Base-by-base conservation (phyloP, 2,113 vertebrate species). In the Leiothrix lutea region DNA sequence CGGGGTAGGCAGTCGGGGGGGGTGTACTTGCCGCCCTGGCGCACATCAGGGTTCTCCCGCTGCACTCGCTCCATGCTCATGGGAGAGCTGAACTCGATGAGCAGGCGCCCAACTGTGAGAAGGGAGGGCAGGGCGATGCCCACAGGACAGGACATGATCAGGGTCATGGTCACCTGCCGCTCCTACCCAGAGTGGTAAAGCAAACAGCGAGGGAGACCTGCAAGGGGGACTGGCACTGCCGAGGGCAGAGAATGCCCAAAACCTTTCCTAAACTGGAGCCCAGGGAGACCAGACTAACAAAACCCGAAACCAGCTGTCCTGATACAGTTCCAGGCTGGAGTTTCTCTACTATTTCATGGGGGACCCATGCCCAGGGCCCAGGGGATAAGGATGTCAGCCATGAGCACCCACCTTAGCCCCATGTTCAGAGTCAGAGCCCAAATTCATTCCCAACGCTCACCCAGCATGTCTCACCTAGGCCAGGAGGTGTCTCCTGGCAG, bases 1-100 rank as follows among this genome's bases (percentile, higher is more conserved):
- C 98, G 98, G 14, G 99, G 97, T 74, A 98, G 95, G 91, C 99
- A 99, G 98, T 99, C 99, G 0, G 97, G 97, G 0, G 99, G 99
- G 1, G 98, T 97, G 95, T 99, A 99, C 93, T 98, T 99, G 66
- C 99, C 99, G 4, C 99, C 99, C 74, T 98, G 98, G 40, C 98
- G 99, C 92, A 99, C 99, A 1, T 99, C 99, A 1, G 99, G 99
- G 96, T 99, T 99, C 94, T 99, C 99, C 96, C 98, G 98, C 97
- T 99, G 99, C 92, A 99, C 99, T 86, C 98, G 98, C 93, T 99
- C 99, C 98, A 99, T 98, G 51, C 98, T 99, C 99, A 99, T 99
- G 97, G 98, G 98, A 77, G 99, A 99, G 96, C 98, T 99, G 97
- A 99, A 99, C 98, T 99, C 99, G 5, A 99, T 99, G 96, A 99